Base-by-base conservation (phyloP, 2,113 vertebrate species). In the Notothenia coriiceps region DNA sequence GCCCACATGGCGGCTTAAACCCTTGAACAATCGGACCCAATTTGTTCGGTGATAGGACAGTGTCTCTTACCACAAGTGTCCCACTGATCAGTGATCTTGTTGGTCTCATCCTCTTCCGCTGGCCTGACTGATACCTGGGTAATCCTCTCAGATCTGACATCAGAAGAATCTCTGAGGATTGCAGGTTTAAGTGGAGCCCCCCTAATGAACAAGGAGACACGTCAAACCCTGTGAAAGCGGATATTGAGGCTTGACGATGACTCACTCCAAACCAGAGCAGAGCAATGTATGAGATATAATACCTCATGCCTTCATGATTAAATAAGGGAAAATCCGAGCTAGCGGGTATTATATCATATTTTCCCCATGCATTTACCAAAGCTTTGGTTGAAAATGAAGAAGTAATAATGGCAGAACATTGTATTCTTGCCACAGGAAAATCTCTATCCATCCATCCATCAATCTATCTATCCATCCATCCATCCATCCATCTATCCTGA, bases 311-410 rank as follows among this genome's bases (percentile, higher is more conserved):
- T 73, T 86, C 74, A 86, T 88, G 85, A 83, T 90, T 85, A 83
- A 88, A 91, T 89, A 76, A 70, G 72, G 50, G 63, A 68, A 71
- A 77, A 77, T 86, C 40, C 86, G 86, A 91, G 66, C 87, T 83
- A 91, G 77, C 11, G 0, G 55, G 71, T 52, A 77, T 87, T 85
- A 76, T 72, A 72, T 84, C 84, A 86, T 46, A 15, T 59, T 13
- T 50, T 9, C 62, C 62, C 60, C 47, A 6, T 40, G 35, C 35
- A 75, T 84, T 82, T 68, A 79, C 69, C 46, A 73, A 67, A 6
- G 33, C 18, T 62, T 84, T 79, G 43, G 74, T 87, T 86, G 65
- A 64, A 77, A 79, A 70, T 70, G 29, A 61, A 17, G 15, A 54
- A 13, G 50, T 74, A 49, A 66, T 33, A 73, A 75, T 75, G 56